Percentiles rank a stretch among this genome's conserved stretches.
Conservation (phyloP, 2,113 vertebrate genomes). For the Rhombomys opimus region DNA sequence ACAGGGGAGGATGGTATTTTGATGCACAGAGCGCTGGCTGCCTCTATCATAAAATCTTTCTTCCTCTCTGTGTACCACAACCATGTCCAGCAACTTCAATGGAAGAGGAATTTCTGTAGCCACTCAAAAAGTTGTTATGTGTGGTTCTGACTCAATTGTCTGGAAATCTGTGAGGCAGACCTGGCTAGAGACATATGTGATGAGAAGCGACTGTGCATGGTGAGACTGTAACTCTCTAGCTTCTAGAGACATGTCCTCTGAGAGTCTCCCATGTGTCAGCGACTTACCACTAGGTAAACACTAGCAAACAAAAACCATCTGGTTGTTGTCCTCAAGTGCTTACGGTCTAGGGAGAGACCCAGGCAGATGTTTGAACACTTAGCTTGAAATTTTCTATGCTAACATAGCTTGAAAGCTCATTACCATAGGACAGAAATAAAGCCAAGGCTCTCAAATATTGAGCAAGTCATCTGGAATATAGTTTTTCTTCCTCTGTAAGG, state of each 20-base stretch:
- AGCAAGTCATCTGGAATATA: background rate
- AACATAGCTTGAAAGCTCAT: constrained; percentile 36
- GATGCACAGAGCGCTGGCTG: constrained; percentile 30
- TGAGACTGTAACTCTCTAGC: background rate
- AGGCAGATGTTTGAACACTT: background rate
- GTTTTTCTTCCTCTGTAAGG: background rate
- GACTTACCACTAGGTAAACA: background rate
- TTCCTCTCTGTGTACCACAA: constrained; percentile 10
- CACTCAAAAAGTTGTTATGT: background rate
- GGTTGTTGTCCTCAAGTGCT: background rate
- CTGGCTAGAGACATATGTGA: background rate
- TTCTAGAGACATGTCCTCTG: background rate
- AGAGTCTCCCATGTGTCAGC: background rate
- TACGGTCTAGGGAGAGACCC: background rate
- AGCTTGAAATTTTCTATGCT: constrained; percentile 4
- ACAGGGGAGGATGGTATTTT: background rate
- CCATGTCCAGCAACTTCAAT: constrained; percentile 30
- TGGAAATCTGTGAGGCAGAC: background rate
- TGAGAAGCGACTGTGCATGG: background rate
- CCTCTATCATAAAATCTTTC: constrained; percentile 48
- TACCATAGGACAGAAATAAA: background rate
- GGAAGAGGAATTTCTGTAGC: background rate
- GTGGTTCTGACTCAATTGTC: background rate
- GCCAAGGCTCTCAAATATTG: background rate
- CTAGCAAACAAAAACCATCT: background rate